Evolutionary conservation across 2,888 invertebrate genomes (phyloP), one percentile per base, ranked within the genome.

Genomic region (Lydus trimaculatus): DNA sequence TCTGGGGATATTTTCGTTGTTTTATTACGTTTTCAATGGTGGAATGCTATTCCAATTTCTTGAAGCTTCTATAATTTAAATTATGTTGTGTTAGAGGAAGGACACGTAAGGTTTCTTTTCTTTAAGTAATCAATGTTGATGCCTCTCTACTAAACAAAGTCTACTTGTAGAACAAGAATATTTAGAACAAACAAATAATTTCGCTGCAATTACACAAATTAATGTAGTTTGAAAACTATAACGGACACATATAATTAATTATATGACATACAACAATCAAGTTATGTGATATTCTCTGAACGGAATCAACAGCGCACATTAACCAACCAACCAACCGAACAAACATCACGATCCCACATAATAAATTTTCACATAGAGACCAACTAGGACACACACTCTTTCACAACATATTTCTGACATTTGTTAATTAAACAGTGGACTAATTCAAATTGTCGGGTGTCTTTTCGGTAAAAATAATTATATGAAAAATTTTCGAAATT

Each of bases 181-280:
- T n/a, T n/a, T n/a, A n/a, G n/a, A n/a, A n/a, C n/a, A n/a, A n/a
- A n/a, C n/a, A n/a, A n/a, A n/a, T n/a, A n/a, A n/a, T n/a, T n/a
- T n/a, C n/a, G n/a, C n/a, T n/a, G n/a, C 11, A 33, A 33, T 33
- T 33, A 33, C 7, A 33, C 7, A 33, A 33, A 15, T 36, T 28
- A 28, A 28, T 28, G 28, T 4, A 28, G 28, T 28, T 28, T 4
- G 28, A 4, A 28, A 28, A 28, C 28, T 28, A 36, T 36, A 5
- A 36, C 15, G 15, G 15, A 36, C 36, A 7, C 15, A 36, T 48
- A 20, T 61, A 66, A 66, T 62, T 63, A 63, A 66, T 63, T 63
- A 66, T 63, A 63, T 56, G 39, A n/a, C 63, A 13, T 31, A 63
- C 17, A 43, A 60, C 62, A 63, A 67, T 64, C 63, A 66, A 33